Evolutionary conservation across 2,888 invertebrate genomes (phyloP), one percentile per base, ranked within the genome.

Genomic region (Abrostola triplasia): DNA sequence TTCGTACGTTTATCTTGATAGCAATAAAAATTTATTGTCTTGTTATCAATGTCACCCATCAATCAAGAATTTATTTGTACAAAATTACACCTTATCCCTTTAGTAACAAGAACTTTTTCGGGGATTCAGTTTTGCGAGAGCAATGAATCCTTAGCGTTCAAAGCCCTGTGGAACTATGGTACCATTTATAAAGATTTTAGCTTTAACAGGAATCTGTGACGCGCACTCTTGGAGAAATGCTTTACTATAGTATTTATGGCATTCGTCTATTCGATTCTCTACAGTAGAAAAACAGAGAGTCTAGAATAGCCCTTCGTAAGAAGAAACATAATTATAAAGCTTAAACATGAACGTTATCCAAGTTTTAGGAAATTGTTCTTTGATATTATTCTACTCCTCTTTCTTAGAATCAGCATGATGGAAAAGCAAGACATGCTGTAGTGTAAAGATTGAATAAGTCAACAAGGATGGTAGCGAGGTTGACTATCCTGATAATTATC

Each of bases 21-120:
- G 59, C 66, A 77, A 81, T 83, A 83, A 81, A 81, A 73, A 66
- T 76, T 81, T 79, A 84, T 80, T 77, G 78, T 77, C 73, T 70
- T 77, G 67, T 73, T 80, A 81, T 80, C 75, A 63, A 65, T 66
- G 73, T 79, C 72, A 73, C 68, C 50, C 44, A 71, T 73, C 69
- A 65, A 73, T 70, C 70, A 77, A 58, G 54, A 53, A 49, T 58
- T 0, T 36, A 6, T 44, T 58, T 41, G 13, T 13, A 52, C 50
- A 36, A 67, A 58, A 53, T 13, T n/a, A 12, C 36, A 55, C 72
- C 51, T 42, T 78, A 65, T 53, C 0, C 0, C 9, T n/a, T 38
- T 9, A 0, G 11, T 0, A 1, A 49, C 55, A 78, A 54, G 57
- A 53, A 59, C 41, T 54, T 44, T 24, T 60, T 64, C 56, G 36